Base-by-base conservation (phyloP, 2,113 vertebrate genomes). In the Trogon surrucura region DNA sequence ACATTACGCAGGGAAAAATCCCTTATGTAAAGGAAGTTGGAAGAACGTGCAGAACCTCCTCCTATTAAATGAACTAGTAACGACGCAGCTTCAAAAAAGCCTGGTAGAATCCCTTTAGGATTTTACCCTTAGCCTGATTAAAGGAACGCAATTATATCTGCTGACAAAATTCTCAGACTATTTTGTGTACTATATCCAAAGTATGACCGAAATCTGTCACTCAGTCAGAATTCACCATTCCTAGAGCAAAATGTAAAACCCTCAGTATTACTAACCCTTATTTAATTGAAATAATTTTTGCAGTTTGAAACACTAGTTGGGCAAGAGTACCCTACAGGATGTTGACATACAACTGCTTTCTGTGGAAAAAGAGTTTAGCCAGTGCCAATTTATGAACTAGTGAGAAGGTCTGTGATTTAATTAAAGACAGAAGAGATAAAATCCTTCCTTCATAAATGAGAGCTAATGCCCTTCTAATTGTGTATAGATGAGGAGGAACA, bases 371-470 rank as follows among this genome's bases (percentile, higher is more conserved):
- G 48, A 86, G 53, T 84, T 95, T 86, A 5, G 75, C 77, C 26
- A 71, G 21, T 48, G 69, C 16, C 32, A 30, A 67, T 78, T 90
- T 93, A 86, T 86, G 88, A 93, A 88, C 44, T 23, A 86, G 53
- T 50, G 34, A 90, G 58, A 89, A 94, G 32, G 70, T 74, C 87
- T 69, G 51, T 78, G 67, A 75, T 94, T 97, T 96, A 95, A 96
- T 96, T 95, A 97, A 85, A 97, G 81, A 22, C 21, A 89, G 65
- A 45, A 69, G 8, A 81, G 86, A 93, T 71, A 97, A 54, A 92
- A 83, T n/a, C 87, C 50, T 86, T 83, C 67, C 80, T 71, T 83
- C 80, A 50, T 65, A 95, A 96, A 91, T 64, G 90, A 95, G 86
- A 95, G 66, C 32, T 86, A 88, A 84, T 92, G 56, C 27, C 34